phyloP scores from a whole-genome alignment of 2,888 invertebrate species.

The Cantharis lateralis region DNA sequence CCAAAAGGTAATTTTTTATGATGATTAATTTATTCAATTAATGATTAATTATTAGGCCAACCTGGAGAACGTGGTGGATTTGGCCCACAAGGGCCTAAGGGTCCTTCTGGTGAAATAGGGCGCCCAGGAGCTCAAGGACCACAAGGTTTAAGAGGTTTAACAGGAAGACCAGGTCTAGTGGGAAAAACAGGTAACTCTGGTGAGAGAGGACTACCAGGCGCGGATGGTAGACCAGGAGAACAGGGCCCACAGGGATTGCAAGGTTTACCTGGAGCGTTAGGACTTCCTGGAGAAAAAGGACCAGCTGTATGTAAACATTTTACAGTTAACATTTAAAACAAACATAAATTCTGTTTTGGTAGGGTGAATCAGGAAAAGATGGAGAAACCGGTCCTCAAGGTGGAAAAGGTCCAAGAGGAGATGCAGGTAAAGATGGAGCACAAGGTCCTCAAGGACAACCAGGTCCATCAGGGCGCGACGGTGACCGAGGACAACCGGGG shows the following conservation, averaged over 20 bases:
- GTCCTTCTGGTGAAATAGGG: conserved; percentile 64
- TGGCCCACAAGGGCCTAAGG: conserved; percentile 68
- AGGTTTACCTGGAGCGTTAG: conserved; percentile 78
- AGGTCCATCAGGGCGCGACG: conserved; percentile 72
- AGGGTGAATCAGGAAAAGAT: conserved; percentile 82
- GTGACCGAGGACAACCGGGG: conserved; percentile 78
- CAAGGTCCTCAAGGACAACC: conserved; percentile 76
- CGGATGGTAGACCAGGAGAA: conserved; percentile 85
- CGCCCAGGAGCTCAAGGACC: conserved; percentile 63
- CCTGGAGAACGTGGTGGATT: conserved; percentile 73
- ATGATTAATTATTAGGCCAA: conserved; percentile 57
- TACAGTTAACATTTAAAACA: conserved; percentile 20
- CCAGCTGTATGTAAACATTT: conserved; percentile 60
- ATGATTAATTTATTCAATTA: not conserved
- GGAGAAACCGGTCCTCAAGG: conserved; percentile 80
- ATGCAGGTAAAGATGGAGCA: conserved; percentile 77
- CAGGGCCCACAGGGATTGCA: conserved; percentile 79
- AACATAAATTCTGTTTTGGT: conserved; percentile 3
- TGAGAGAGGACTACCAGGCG: conserved; percentile 76
- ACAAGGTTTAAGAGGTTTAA: conserved; percentile 65
- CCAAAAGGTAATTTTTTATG: conserved; percentile 62
- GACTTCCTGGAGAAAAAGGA: conserved; percentile 79
- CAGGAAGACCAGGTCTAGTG: conserved; percentile 71
- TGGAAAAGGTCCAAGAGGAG: conserved; percentile 76
- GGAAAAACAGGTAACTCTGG: conserved; percentile 74